Base-by-base conservation (phyloP, 2,888 invertebrate genomes). In the Amaurobius ferox region DNA sequence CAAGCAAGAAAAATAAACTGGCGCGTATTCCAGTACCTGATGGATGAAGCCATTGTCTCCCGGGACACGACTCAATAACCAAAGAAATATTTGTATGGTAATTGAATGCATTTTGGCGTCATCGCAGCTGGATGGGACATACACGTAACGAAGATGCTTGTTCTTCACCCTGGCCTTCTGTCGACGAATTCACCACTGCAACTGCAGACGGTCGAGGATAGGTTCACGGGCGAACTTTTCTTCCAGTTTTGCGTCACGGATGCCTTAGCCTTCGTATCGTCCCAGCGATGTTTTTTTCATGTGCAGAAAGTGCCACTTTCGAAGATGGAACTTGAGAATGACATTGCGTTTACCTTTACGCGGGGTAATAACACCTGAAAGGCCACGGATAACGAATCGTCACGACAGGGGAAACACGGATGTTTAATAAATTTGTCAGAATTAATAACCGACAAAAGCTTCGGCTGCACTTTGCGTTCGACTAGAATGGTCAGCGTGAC, bases 31-130 rank as follows among this genome's bases (percentile, higher is more conserved):
- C 44, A 44, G 44, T 44, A n/a, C 16, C 32, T 66, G 66, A 66
- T 66, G n/a, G n/a, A 66, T 66, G 66, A 19, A 30, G n/a, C 66
- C 28, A 66, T 66, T 66, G 66, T 66, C 7, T 32, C 11, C 1
- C 16, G n/a, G 32, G 66, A 66, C 79, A 79, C 79, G 71, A 79
- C 64, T 79, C 78, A 78, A 67, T 66, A 66, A 66, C 66, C 32
- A 66, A 32, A 66, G 32, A 32, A 32, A 66, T 66, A 66, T 66
- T 66, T 66, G n/a, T 66, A 66, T 66, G 66, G 32, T 30, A 66
- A 66, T 66, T 32, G 30, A 66, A 66, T 66, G 19, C 66, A n/a
- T 32, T 66, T 66, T 30, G 32, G 11, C 29, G 32, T 66, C 71
- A 79, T 71, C 68, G 29, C 76, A 32, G n/a, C 19, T 7, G 30